Evolutionary conservation across 2,113 vertebrate species (phyloP), one percentile per base, ranked within the genome.

Genomic region (Hippocampus guttulatus): DNA sequence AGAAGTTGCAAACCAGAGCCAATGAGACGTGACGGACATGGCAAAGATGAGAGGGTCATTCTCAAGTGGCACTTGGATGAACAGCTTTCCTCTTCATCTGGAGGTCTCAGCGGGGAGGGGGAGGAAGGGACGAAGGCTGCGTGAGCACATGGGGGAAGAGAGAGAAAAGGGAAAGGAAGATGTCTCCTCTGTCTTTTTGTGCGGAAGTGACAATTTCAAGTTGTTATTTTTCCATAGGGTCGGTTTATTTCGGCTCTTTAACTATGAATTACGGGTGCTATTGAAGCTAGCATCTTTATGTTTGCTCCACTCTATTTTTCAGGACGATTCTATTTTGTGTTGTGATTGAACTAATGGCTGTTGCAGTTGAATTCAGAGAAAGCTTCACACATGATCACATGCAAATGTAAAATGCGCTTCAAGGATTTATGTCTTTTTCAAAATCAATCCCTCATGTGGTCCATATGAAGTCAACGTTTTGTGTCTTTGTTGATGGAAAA

Each of bases 31-130:
- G 75, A 71, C 27, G 79, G 83, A 86, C 81, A 85, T 81, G 79
- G 78, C 84, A 83, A 85, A 87, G 81, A 86, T 79, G 73, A 85
- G 77, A 82, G 75, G 86, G 76, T 84, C 86, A 68, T 81, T 83
- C 83, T 89, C 90, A 87, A 87, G 83, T 87, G 86, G 81, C 87
- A 90, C 88, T 90, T 90, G 90, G 87, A 89, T 81, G 84, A 85
- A 84, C 85, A 86, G 85, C 83, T 88, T 91, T 88, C 76, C 85
- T 85, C 86, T 85, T 85, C 76, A 80, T 70, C 55, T 75, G 81
- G 78, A 89, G 85, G 85, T 87, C 85, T 82, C 74, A 89, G 78
- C 52, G 72, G 74, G 78, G 68, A 43, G 84, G 79, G 80, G 78
- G 76, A 72, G 76, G 78, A 75, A 69, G 70, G 68, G 38, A 71